Conservation (phyloP, 2,113 vertebrate species). For the Nesogale talazaci region DNA sequence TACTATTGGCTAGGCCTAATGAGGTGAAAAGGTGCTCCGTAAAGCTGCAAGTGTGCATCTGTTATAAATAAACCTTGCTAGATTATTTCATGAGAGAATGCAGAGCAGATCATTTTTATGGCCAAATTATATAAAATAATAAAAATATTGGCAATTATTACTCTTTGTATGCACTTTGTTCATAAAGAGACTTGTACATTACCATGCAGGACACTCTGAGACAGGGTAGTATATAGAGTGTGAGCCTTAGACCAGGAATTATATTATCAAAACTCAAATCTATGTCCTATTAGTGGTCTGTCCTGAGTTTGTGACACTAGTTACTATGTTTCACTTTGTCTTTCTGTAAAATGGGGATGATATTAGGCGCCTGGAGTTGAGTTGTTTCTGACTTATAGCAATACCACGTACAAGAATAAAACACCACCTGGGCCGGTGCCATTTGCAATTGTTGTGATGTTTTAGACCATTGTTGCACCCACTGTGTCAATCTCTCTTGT, state of each 20-base stretch:
- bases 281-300: neutral
- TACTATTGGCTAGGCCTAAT: neutral
- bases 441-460: no score
- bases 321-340: constrained; percentile 18
- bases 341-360: constrained; percentile 16
- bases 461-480: no score
- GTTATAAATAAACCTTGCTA: neutral
- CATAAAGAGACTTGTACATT: neutral
- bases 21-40: neutral
- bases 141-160: neutral
- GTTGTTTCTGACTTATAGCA: no score
- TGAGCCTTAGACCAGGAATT: neutral
- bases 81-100: neutral
- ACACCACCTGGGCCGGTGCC: no score
- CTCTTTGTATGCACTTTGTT: neutral
- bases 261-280: neutral
- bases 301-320: neutral
- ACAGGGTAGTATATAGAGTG: neutral
- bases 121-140: constrained; percentile 4
- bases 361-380: no score
- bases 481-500: no score
- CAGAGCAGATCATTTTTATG: neutral
- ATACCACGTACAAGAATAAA: no score
- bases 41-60: neutral
- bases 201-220: neutral